A percentile compares a stretch with the other conserved stretches of the same genome.
phyloP scores from a whole-genome alignment of 2,888 invertebrate species.

The Liopterus haemorrhoidalis region DNA sequence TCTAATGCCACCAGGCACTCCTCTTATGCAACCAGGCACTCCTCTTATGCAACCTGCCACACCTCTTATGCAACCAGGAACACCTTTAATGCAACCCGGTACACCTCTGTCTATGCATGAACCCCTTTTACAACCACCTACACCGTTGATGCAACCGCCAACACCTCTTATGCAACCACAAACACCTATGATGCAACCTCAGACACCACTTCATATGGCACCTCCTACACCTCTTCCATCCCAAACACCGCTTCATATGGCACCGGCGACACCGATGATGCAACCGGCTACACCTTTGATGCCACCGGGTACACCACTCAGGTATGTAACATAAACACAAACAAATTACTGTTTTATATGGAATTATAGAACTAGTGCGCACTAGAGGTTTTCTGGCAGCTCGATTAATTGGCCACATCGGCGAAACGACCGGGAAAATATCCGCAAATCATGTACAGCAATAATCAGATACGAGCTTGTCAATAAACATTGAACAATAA shows the following conservation, averaged over 20 bases:
- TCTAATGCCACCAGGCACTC: slow-evolving; percentile 25
- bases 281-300: slow-evolving; percentile 47
- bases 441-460: no score
- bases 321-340: no score
- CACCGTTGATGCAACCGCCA: slow-evolving; percentile 46
- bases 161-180: slow-evolving; percentile 40
- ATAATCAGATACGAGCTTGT: no score
- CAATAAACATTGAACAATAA: no score
- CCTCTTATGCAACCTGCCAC: slow-evolving; percentile 31
- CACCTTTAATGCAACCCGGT: slow-evolving; percentile 34
- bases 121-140: slow-evolving; percentile 40
- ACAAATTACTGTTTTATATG: no score
- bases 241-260: slow-evolving; percentile 42
- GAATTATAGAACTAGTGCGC: no score
- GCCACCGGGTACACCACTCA: slow-evolving; percentile 10
- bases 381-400: no score
- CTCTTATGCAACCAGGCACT: slow-evolving; percentile 34
- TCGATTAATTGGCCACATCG: no score
- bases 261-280: slow-evolving; percentile 42
- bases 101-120: slow-evolving; percentile 36
- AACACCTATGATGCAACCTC: no score
- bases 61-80: slow-evolving; percentile 21
- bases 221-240: slow-evolving; percentile 36
- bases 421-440: no score
- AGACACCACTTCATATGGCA: slow-evolving; percentile 24